Percentiles rank a stretch among this genome's conserved stretches.
phyloP scores from a whole-genome alignment of 1,140 invertebrate genomes.

The Drosophila gunungcola region DNA sequence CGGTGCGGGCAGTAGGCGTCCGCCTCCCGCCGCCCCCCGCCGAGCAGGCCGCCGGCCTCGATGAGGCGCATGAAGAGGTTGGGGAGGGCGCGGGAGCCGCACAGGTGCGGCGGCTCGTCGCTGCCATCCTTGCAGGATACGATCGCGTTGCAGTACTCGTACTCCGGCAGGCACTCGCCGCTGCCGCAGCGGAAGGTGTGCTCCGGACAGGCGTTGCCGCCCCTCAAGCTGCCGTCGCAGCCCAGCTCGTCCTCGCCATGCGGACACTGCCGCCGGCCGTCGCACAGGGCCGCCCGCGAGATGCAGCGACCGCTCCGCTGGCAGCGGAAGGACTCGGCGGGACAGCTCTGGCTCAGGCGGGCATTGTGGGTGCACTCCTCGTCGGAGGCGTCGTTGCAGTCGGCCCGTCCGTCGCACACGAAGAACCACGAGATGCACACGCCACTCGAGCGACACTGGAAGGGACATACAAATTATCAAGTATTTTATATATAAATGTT shows the following conservation, averaged over 20 bases:
- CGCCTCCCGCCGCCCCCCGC: constrained; percentile 64
- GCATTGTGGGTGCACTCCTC: constrained; percentile 88
- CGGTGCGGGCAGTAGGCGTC: constrained; percentile 89
- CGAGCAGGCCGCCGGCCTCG: constrained; percentile 70
- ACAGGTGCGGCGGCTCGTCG: constrained; percentile 92
- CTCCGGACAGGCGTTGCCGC: constrained; percentile 89
- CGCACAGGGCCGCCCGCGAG: constrained; percentile 90
- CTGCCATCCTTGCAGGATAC: constrained; percentile 93
- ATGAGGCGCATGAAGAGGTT: constrained; percentile 78
- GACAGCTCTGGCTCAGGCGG: constrained; percentile 75
- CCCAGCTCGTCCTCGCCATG: constrained; percentile 92
- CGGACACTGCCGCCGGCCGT: constrained; percentile 91
- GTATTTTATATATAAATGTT: neutral
- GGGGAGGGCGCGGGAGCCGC: constrained; percentile 85
- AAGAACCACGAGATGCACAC: constrained; percentile 96
- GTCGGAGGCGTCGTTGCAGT: constrained; percentile 90
- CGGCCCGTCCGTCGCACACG: constrained; percentile 94
- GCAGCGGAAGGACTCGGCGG: constrained; percentile 88
- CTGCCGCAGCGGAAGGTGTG: constrained; percentile 93
- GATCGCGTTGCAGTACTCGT: constrained; percentile 95
- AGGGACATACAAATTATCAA: neutral
- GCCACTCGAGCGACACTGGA: constrained; percentile 91
- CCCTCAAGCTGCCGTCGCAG: constrained; percentile 87
- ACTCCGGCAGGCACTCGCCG: constrained; percentile 94
- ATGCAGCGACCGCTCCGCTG: constrained; percentile 89